Percentiles rank a stretch among this genome's conserved stretches.
Evolutionary conservation across 2,888 invertebrate genomes (phyloP).

Genomic region (Unio delphinus): DNA sequence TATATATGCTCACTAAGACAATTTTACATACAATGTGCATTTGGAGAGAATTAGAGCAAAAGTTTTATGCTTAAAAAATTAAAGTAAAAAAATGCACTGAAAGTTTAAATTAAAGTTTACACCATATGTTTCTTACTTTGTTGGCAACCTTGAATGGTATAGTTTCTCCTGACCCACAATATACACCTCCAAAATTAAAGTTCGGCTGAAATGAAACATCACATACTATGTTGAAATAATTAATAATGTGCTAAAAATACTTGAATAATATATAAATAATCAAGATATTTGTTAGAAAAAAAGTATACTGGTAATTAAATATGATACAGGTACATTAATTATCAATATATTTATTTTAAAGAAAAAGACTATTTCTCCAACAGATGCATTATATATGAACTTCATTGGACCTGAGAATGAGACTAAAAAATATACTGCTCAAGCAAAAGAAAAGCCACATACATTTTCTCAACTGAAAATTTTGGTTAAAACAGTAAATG

Average conservation of each 20-base stretch:
- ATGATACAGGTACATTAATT: too few relatives aligned
- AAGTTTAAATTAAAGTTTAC: neutral
- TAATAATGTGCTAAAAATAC: slow-evolving; percentile 1
- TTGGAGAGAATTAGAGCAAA: neutral
- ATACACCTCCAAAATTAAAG: slow-evolving; percentile 70
- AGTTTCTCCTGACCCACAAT: slow-evolving; percentile 66
- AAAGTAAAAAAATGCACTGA: neutral
- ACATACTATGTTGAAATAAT: neutral
- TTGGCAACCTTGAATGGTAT: slow-evolving; percentile 66
- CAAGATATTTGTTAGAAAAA: neutral
- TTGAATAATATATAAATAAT: neutral
- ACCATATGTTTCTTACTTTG: slow-evolving; percentile 48
- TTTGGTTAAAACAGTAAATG: too few relatives aligned
- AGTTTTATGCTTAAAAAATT: neutral
- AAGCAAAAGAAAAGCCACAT: too few relatives aligned
- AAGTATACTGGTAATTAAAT: too few relatives aligned
- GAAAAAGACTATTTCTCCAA: too few relatives aligned
- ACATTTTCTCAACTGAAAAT: too few relatives aligned
- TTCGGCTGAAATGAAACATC: slow-evolving; percentile 52
- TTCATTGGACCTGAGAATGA: too few relatives aligned
- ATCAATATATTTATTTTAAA: too few relatives aligned
- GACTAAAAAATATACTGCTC: too few relatives aligned
- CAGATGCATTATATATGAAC: too few relatives aligned
- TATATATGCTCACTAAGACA: neutral
- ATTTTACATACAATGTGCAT: neutral